Base-by-base conservation (phyloP, 2,113 vertebrate species). In the Amblyornis subalaris region DNA sequence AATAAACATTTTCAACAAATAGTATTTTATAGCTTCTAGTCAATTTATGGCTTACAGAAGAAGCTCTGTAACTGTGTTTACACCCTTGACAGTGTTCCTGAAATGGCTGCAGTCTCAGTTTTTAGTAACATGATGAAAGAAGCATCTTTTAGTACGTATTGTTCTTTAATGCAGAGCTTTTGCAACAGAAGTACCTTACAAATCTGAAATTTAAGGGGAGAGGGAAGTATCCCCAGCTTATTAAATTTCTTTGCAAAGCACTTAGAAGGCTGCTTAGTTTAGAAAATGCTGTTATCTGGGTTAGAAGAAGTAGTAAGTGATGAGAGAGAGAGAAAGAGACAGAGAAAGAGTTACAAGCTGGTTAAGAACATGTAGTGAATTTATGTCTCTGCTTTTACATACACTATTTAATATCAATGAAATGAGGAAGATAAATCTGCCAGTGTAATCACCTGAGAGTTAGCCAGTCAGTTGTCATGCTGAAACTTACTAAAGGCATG, bases 361-460 rank as follows among this genome's bases (percentile, higher is more conserved):
- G 29, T 81, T 89, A 67, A 93, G 65, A 81, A 69, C 57, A 79
- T 22, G 29, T 47, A 74, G 40, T 42, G 62, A 88, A 90, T 60
- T 36, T 75, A 50, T 26, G n/a, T 45, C 51, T 72, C 33, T 40
- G n/a, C 38, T 90, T 97, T 82, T 79, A 74, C 40, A 81, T 71
- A 92, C 50, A 76, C 69, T 83, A 57, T 74, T 91, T 90, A 86
- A 60, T 57, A 90, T 31, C 40, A 65, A 80, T 48, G 57, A 54
- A 23, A 67, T 76, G 45, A 81, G 29, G 66, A 89, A 73, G 65
- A 74, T 58, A 91, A 94, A 55, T 70, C 81, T 87, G 58, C 29
- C 40, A 33, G 62, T 53, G 24, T 92, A 96, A 62, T 93, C 69
- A 93, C 87, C 94, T 85, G 45, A 95, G 72, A 94, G 69, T 96